Evolutionary conservation across 2,797 vertebrate species (phyloP).

Genomic region (Chanos chanos): DNA sequence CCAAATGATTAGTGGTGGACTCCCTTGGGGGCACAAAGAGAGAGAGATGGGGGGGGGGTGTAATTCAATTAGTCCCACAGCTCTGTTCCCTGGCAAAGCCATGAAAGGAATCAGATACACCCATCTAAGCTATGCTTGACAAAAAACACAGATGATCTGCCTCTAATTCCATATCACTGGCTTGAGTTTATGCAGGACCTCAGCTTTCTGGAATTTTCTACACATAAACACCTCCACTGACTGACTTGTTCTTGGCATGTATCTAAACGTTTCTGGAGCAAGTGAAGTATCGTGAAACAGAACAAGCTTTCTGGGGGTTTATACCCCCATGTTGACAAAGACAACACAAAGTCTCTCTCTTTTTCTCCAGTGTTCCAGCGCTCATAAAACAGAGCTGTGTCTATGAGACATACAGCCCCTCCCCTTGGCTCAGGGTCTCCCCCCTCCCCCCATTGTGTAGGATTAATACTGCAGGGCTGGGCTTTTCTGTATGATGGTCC

Average conservation of each 20-base stretch:
- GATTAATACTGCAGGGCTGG: conserved; percentile 51
- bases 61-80: conserved; percentile 73
- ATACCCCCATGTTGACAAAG: conserved; percentile 8
- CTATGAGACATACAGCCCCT: conserved; percentile 45
- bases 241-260: neutral
- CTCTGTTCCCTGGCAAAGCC: conserved; percentile 54
- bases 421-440: conserved; percentile 44
- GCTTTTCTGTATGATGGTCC: conserved; percentile 53
- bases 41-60: conserved; percentile 45
- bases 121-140: conserved; percentile 51
- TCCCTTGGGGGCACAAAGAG: conserved; percentile 47
- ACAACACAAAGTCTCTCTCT: conserved; percentile 13
- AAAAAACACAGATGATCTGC: neutral
- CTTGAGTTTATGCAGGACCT: too few species aligned
- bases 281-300: neutral
- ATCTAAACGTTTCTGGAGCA: neutral
- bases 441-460: conserved; percentile 46
- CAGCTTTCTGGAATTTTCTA: neutral
- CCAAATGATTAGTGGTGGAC: conserved; percentile 63
- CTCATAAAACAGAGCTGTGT: conserved; percentile 32
- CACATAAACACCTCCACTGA: neutral
- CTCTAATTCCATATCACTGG: too few species aligned
- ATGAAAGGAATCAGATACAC: conserved; percentile 53
- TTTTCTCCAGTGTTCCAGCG: neutral
- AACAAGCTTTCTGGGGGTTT: neutral